Evolutionary conservation across 2,113 vertebrate genomes (phyloP), one percentile per base, ranked within the genome.

Genomic region (Amazona vittata): DNA sequence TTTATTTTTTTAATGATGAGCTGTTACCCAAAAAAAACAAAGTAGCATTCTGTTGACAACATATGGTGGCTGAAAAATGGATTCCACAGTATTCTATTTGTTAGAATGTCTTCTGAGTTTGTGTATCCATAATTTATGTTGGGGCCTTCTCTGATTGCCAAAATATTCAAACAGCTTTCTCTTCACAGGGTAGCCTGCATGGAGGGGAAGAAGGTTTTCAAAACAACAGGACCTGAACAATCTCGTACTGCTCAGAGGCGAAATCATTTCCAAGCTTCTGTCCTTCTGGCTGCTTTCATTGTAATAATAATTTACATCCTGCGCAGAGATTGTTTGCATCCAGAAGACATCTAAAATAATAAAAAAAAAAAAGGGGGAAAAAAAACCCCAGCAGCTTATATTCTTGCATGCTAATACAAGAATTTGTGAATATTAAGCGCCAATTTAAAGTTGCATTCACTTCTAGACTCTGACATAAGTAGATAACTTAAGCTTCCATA

Each of bases 11-110:
- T 97, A 97, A 97, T 97, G 93, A 97, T 95, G 96, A 97, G 92
- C 95, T 97, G 96, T 96, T 98, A 97, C 92, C 94, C 95, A 90
- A 96, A 94, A 97, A 96, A 98, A 98, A 97, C 96, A 97, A 98
- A 98, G 97, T 98, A 95, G 92, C 97, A 97, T 98, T 98, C 97
- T 98, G 97, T 98, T 98, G 97, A 97, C 96, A 97, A 97, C 98
- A 98, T 98, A 98, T 98, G 98, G 97, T 83, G 89, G 96, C 93
- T 91, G 97, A 97, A 98, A 98, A 98, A 98, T 97, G 95, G 95
- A 96, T 98, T 98, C 97, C 75, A 94, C 96, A 86, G 81, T 94
- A 92, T 96, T 97, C 96, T 98, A 96, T 98, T 98, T 98, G 96
- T 98, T 97, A 98, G 94, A 97, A 92, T 97, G 96, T 97, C 97